phyloP scores from a whole-genome alignment of 2,113 vertebrate genomes.

The Spea bombifrons region DNA sequence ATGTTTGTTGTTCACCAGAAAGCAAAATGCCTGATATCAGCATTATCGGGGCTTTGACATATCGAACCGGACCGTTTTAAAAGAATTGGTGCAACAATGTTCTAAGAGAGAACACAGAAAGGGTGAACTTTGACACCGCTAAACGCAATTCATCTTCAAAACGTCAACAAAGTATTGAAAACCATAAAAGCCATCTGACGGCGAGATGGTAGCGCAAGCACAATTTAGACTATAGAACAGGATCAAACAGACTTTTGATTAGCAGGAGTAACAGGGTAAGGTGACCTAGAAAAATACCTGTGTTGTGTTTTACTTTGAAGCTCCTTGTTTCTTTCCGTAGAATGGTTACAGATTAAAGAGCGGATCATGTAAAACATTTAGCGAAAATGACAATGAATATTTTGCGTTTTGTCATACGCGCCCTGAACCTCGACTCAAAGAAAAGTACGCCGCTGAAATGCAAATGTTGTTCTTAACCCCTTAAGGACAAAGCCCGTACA shows the following conservation, averaged over 20 bases:
- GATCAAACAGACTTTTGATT: slow-evolving; percentile 38
- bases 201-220: neutral
- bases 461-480: neutral
- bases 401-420: slow-evolving; percentile 23
- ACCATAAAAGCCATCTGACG: slow-evolving; percentile 3
- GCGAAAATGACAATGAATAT: slow-evolving; percentile 28
- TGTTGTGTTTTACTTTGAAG: slow-evolving; percentile 33
- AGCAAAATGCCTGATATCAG: slow-evolving; percentile 37
- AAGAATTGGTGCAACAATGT: slow-evolving; percentile 14
- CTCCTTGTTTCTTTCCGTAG: slow-evolving; percentile 14
- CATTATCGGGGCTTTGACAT: slow-evolving; percentile 21
- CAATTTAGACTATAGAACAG: slow-evolving; percentile 27
- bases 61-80: slow-evolving; percentile 14
- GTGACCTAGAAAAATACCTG: slow-evolving; percentile 42
- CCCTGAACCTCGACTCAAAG: slow-evolving; percentile 6
- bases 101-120: neutral
- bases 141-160: slow-evolving; percentile 13
- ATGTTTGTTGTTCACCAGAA: slow-evolving; percentile 33
- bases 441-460: neutral
- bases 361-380: slow-evolving; percentile 42
- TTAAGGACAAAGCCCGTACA: too few species aligned
- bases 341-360: slow-evolving; percentile 37
- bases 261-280: slow-evolving; percentile 8
- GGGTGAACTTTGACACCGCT: slow-evolving; percentile 25
- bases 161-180: neutral